Evolutionary conservation across 2,888 invertebrate species (phyloP), one percentile per base, ranked within the genome.

Genomic region (Nycteola revayana): DNA sequence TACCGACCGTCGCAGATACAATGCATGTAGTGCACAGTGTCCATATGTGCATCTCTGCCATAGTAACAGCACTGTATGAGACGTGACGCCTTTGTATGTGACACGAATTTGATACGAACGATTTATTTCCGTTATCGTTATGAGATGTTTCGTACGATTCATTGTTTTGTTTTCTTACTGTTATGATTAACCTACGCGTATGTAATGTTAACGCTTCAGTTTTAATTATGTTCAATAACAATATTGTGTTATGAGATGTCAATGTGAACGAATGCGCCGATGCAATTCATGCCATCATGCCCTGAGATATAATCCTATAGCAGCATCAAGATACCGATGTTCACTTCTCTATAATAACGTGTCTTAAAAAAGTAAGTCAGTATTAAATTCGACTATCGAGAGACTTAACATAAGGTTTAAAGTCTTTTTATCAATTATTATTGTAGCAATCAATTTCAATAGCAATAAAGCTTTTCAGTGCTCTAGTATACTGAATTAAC

Each of bases 21-120:
- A 69, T 86, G 86, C 87, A 87, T 87, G 86, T 75, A 64, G 58
- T 68, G 75, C 82, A 85, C 84, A 73, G 59, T 71, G 61, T 75
- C 72, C 66, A 73, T 68, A 75, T 70, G 76, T 80, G 83, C 81
- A 71, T 75, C 14, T 70, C 62, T 73, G 66, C 60, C 72, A 60
- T 77, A 77, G 72, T 66, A 60, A 66, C 61, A 71, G 81, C 83
- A 84, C 77, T 66, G 54, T 68, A 60, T 61, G 60, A 53, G 67
- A 71, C 56, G 60, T 74, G 65, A 70, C 63, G 70, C 73, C 69
- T 75, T 55, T 75, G 54, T 67, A 63, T 79, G 71, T 75, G 59
- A 72, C 58, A 70, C 65, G 37, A 61, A 35, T 52, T 40, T 49
- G 53, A 55, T 50, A 43, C 49, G 32, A 36, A 54, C 36, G 37